Base-by-base conservation (phyloP, 2,797 vertebrate species). In the Alfaro cultratus region DNA sequence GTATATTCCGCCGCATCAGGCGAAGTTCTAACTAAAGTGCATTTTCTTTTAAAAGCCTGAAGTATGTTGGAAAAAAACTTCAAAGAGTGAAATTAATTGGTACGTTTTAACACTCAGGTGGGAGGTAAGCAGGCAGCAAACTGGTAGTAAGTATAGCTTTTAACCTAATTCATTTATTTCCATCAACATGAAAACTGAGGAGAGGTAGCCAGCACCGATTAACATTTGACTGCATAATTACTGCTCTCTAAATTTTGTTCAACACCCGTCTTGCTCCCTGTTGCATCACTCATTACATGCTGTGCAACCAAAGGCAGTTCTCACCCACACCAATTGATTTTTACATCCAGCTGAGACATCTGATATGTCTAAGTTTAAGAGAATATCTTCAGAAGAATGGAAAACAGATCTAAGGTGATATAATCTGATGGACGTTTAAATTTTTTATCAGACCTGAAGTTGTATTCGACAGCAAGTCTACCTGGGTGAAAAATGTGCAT, bases 281-380 rank as follows among this genome's bases (percentile, higher is more conserved):
- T 86, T 91, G 79, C 82, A 67, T 83, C 80, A 90, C 72, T 76
- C 45, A 53, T 78, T 81, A 23, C 72, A 80, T n/a, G 77, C 68
- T 53, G 53, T 49, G 79, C 68, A 72, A 78, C 75, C 73, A 75
- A 82, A 80, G 46, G 18, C 74, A 39, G 46, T 80, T 87, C 45
- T 80, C 85, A 87, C 57, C 78, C 78, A 75, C 77, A 55, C 26
- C 72, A 41, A 71, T 80, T 62, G 13, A 67, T 83, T 82, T 79
- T 29, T 36, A 78, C 79, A 83, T 82, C 78, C 60, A 31, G 29
- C 49, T n/a, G 46, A 53, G 34, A 71, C 9, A 39, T 68, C 26
- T 82, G 73, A 82, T 72, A 70, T 75, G 75, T 76, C 78, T 39
- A 45, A 76, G 47, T 45, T 81, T 72, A 53, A 34, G 51, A 26